Evolutionary conservation across 2,113 vertebrate species (phyloP), one percentile per base, ranked within the genome.

Genomic region (Oncorhynchus masou): DNA sequence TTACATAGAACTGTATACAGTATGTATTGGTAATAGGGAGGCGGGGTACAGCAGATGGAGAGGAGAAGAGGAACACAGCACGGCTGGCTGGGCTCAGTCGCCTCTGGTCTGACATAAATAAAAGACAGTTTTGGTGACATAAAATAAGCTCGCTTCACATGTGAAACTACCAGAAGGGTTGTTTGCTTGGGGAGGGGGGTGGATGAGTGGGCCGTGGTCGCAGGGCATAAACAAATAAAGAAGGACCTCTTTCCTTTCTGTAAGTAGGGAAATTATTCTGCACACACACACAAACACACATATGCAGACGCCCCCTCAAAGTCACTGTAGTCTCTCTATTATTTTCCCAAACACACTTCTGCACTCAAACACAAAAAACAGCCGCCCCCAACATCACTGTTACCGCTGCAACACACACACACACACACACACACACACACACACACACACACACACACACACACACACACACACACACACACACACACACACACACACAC

Each of bases 21-120:
- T 68, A 68, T n/a, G 65, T 67, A 16, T 31, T 25, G 67, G 67
- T 39, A 68, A 68, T 39, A 68, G 68, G 68, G 45, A n/a, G 68
- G 68, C 45, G 12, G 68, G 34, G 24, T 75, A 72, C 77, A 67
- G 75, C 62, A 73, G 74, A 82, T 82, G 71, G 80, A 84, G 75
- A 71, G 65, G 72, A 54, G 51, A 16, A 16, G 51, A 19, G 24
- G 74, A 65, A 59, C 59, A 62, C 59, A 65, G 69, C 59, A 65
- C 70, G 22, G 45, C 66, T 1, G 66, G 80, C 74, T 81, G 79
- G 87, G 64, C 54, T 64, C 20, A 80, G 31, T 34, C 71, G 85
- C 90, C 83, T 51, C 75, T 65, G 81, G 85, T 85, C 73, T 62
- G 76, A 85, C 81, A 90, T 90, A 90, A 91, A 91, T 90, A 92